Base-by-base conservation (phyloP, 2,888 invertebrate genomes). In the Lasioglossum calceatum region DNA sequence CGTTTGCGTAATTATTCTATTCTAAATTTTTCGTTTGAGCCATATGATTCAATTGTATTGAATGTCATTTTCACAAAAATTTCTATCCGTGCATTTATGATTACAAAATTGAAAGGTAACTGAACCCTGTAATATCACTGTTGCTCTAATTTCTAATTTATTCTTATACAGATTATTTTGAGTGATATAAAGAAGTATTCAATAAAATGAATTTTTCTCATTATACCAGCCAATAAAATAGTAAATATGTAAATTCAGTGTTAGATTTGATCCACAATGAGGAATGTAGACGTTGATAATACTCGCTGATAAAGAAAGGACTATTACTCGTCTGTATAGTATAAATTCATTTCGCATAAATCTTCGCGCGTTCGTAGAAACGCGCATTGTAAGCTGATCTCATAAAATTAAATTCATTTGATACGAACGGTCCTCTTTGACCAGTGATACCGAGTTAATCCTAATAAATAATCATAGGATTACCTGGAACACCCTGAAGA, bases 401-500 rank as follows among this genome's bases (percentile, higher is more conserved):
- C 67, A 10, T 67, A 36, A 36, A 32, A 36, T 23, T 67, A 36
- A 67, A 67, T 67, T 67, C 32, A 32, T 16, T 64, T 36, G 16
- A 76, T 19, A 61, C 61, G 61, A 19, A n/a, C 19, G 76, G 27
- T 27, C 32, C 32, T 44, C 61, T 23, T 61, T 32, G 27, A 61
- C 32, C 19, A 27, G 61, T 4, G 12, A 39, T 16, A 58, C 58
- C 75, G 23, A 50, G 19, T 42, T 64, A 61, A 76, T 76, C 61
- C 76, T 76, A 74, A 64, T 79, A 73, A 36, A 71, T 77, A 77
- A 81, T 77, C 27, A 42, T 16, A 44, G 58, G 67, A 77, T 74
- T 74, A 42, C 32, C n/a, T 32, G 50, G 50, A 81, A 61, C 73
- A 61, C 14, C 27, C 74, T 61, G 39, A n/a, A 76, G n/a, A 70